A percentile compares a stretch with the other conserved stretches of the same genome.
phyloP scores from a whole-genome alignment of 2,888 invertebrate species.

The Lithosia quadra region DNA sequence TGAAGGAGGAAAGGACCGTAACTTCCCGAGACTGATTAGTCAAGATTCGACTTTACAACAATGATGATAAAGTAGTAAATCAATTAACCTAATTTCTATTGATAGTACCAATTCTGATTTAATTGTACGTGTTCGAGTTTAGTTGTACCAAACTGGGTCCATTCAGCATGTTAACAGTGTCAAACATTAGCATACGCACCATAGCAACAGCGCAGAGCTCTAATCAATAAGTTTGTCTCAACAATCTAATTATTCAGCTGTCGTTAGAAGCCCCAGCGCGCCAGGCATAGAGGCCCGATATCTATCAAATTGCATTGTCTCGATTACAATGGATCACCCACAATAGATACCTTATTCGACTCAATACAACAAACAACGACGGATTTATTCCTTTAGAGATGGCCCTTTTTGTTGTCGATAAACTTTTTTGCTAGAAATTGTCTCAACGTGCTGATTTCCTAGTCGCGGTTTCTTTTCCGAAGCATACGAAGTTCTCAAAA shows the following conservation, averaged over 20 bases:
- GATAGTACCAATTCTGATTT: background rate
- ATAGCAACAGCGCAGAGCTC: background rate
- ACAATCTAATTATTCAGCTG: slow-evolving; percentile 36
- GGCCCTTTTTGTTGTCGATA: background rate
- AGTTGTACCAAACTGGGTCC: background rate
- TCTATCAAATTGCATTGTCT: slow-evolving; percentile 41
- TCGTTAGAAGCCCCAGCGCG: slow-evolving; percentile 20
- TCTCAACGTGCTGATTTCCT: no score
- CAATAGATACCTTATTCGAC: slow-evolving; percentile 36
- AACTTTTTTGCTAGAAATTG: background rate
- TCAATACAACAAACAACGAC: slow-evolving; percentile 23
- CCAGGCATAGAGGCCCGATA: slow-evolving; percentile 15
- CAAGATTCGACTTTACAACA: no score
- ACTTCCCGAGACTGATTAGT: no score
- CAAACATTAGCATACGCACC: slow-evolving; percentile 9
- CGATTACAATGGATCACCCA: slow-evolving; percentile 32
- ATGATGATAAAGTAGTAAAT: no score
- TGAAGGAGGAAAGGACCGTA: no score
- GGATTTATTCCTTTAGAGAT: slow-evolving; percentile 8
- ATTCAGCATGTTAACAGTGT: background rate
- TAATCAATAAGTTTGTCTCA: slow-evolving; percentile 17
- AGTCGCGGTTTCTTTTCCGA: no score
- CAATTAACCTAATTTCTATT: no score
- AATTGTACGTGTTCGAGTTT: background rate
- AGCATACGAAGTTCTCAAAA: no score